phyloP scores from a whole-genome alignment of 1,140 invertebrate genomes.

The Hesperophylax magnus region DNA sequence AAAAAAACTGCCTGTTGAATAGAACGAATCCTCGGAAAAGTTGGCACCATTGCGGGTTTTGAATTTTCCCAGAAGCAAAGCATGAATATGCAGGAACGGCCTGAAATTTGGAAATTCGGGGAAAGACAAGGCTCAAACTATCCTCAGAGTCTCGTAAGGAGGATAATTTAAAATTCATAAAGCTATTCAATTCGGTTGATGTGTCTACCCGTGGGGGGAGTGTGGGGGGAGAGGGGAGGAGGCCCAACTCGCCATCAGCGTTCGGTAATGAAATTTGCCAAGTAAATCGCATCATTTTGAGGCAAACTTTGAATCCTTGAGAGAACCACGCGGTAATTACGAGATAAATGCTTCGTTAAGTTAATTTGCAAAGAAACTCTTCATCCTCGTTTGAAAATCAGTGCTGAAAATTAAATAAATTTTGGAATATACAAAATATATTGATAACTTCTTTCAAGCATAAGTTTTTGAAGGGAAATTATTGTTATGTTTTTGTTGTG shows the following conservation, averaged over 20 bases:
- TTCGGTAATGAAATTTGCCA: slow-evolving; percentile 20
- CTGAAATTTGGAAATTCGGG: slow-evolving; percentile 15
- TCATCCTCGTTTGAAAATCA: too few relatives aligned
- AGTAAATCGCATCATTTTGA: slow-evolving; percentile 1
- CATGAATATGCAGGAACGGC: slow-evolving; percentile 34
- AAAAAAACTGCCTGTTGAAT: too few relatives aligned
- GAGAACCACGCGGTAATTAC: too few relatives aligned
- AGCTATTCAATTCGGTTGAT: slow-evolving; percentile 54
- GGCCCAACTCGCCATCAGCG: neutral
- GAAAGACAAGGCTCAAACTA: slow-evolving; percentile 26
- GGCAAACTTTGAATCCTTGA: neutral
- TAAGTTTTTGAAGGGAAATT: too few relatives aligned
- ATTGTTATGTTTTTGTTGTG: too few relatives aligned
- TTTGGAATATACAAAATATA: too few relatives aligned
- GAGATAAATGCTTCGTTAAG: too few relatives aligned
- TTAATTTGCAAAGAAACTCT: too few relatives aligned
- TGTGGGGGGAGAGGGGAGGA: neutral
- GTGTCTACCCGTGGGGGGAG: slow-evolving; percentile 25
- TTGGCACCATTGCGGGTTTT: neutral
- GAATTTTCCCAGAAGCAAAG: slow-evolving; percentile 20
- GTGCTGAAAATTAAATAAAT: too few relatives aligned
- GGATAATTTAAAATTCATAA: slow-evolving; percentile 55
- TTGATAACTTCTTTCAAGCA: too few relatives aligned
- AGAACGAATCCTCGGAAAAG: too few relatives aligned
- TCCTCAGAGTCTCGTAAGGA: slow-evolving; percentile 24